These are phyloP conservation scores for Syngnathus typhle DNA, from an alignment of 2,113 vertebrate species.

Conservation along the genomic window DNA sequence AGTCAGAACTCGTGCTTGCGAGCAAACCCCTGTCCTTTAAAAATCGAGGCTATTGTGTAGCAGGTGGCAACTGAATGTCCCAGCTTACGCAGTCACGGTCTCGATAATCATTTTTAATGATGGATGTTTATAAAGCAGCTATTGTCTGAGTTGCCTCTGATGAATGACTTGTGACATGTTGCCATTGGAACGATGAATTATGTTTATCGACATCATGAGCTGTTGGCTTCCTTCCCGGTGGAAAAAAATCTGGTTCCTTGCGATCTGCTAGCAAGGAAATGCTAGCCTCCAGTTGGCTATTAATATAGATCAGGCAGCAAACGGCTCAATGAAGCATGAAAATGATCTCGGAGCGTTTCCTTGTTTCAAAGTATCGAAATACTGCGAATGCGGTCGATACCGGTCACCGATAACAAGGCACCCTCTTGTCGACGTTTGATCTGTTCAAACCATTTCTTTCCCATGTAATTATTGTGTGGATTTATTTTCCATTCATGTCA, in stretches of 20 bases:
- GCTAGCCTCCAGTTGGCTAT: constrained; percentile 54
- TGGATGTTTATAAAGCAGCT: not conserved
- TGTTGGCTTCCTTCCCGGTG: constrained; percentile 43
- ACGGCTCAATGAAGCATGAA: no score
- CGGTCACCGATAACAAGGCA: no score
- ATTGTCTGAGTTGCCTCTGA: not conserved
- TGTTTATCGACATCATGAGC: constrained; percentile 43
- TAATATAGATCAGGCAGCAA: constrained; percentile 54
- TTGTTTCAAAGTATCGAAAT: no score
- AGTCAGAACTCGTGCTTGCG: not conserved
- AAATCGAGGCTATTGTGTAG: not conserved
- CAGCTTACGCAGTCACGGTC: not conserved
- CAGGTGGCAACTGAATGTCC: not conserved
- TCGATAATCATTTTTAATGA: not conserved
- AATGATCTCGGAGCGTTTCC: no score
- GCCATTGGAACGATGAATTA: constrained; percentile 15
- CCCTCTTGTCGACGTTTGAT: no score
- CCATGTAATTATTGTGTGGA: no score
- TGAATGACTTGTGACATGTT: constrained; percentile 10
- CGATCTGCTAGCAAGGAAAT: constrained; percentile 56
- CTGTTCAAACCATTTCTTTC: not conserved
- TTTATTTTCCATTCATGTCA: no score
- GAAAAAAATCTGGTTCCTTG: constrained; percentile 52
- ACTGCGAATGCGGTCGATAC: no score
- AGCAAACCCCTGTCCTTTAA: not conserved